Evolutionary conservation across 2,888 invertebrate species (phyloP).

Genomic region (Lamellibrachia columna): DNA sequence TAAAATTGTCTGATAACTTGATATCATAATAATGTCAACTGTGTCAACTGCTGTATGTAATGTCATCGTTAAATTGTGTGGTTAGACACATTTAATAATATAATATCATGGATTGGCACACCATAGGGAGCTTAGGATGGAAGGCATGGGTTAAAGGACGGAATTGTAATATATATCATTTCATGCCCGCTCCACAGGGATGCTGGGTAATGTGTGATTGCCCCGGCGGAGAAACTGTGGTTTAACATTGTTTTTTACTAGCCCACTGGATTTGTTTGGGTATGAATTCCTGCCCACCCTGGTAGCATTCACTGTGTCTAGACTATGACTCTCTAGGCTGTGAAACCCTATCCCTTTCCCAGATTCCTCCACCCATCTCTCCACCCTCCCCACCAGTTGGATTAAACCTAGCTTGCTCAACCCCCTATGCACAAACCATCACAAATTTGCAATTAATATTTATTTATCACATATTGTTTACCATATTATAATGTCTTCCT

Average conservation of each 20-base stretch:
- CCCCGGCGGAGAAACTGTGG: neutral
- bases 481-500: too few species aligned
- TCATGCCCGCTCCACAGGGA: too few species aligned
- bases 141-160: too few species aligned
- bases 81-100: neutral
- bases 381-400: too few species aligned
- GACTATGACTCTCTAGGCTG: neutral
- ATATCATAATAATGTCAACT: neutral
- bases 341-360: neutral
- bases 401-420: too few species aligned
- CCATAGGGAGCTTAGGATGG: too few species aligned
- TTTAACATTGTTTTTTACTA: neutral
- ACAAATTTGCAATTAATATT: too few species aligned
- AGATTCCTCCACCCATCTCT: neutral
- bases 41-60: neutral
- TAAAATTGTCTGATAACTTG: neutral
- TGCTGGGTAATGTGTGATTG: too few species aligned
- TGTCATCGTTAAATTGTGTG: neutral
- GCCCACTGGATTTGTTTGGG: neutral
- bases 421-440: too few species aligned
- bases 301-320: neutral
- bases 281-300: slow-evolving; percentile 6
- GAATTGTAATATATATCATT: too few species aligned
- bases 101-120: too few species aligned
- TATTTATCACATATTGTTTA: too few species aligned